Evolutionary conservation across 2,113 vertebrate species (phyloP), one percentile per base, ranked within the genome.

Genomic region (Prietella phreatophila): DNA sequence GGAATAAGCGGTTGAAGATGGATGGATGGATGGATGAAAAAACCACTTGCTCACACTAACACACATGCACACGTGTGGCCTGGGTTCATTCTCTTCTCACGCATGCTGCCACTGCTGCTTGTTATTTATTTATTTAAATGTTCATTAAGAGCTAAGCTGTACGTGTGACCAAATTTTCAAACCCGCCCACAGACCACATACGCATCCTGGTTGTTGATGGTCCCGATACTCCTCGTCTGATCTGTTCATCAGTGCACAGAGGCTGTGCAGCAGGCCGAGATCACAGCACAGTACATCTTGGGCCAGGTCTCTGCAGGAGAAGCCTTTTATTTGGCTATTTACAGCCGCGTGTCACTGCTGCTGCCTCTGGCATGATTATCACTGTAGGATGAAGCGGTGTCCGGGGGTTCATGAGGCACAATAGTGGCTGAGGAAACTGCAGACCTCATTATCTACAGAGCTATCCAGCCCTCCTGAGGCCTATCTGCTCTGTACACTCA

Each of bases 261-360:
- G 88, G 78, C 69, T 82, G 83, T 86, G 73, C 86, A 84, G 89
- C 69, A 90, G 88, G 86, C 89, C 65, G 63, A 88, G 86, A 90
- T 88, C 85, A 65, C 65, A 86, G 83, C 65, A 22, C 87, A 60
- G 87, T 85, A 76, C 85, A 88, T 88, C 87, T 87, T 89, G 83
- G 50, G 79, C 86, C 69, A 67, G 83, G 69, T 85, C 85, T 83
- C 90, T 87, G 86, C 78, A 89, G 85, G 85, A 89, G 88, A 86
- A 76, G 65, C 86, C 88, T 86, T 91, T 89, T 89, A 89, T 91
- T 88, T 87, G 83, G 80, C 86, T 89, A 89, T 91, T 91, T 91
- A 90, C 87, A 85, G 89, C 85, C 53, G 61, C 25, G 47, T 84
- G 90, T 89, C 90, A 85, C 65, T 58, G 85, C 30, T 76, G 84